Evolutionary conservation across 2,797 vertebrate species (phyloP), one percentile per base, ranked within the genome.

Genomic region (Diceros bicornis): DNA sequence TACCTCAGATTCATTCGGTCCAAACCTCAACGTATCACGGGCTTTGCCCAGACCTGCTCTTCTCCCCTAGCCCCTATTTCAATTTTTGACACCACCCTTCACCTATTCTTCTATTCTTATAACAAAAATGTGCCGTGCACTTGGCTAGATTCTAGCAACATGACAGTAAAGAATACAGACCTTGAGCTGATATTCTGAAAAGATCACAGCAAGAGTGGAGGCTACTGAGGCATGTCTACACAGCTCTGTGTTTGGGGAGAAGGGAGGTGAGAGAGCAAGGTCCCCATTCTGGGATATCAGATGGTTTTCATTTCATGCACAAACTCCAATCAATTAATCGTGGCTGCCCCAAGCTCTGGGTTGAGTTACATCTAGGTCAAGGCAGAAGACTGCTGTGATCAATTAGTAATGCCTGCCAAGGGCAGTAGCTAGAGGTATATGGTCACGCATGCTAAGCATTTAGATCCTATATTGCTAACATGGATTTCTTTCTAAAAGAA

Each of bases 371-470:
- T 82, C 32, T 61, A 71, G 71, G 44, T 81, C 20, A 47, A 57
- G 52, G 59, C 32, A 57, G 47, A 81, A 91, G 61, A 29, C 11
- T 3, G 50, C 57, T 87, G 27, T 97, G 87, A 83, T 97, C 94
- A 78, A 94, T 93, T 89, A 97, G 64, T 89, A 94, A 96, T 94
- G 74, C 59, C 90, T 83, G 57, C 74, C 74, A 50, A 4, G 37
- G 64, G 29, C 50, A 66, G n/a, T 59, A 55, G 32, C 71, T 82
- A 20, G 32, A 74, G 74, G 68, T 29, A 1, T 37, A 14, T 12
- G 41, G 12, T n/a, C 18, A 6, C 10, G 62, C 52, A 34, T 64
- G 64, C 50, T 74, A 87, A 93, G 21, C 44, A 20, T 66, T 69
- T 34, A 16, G 7, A 68, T 10, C 29, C 34, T 68, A 0, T 55